phyloP scores from a whole-genome alignment of 2,113 vertebrate species.

The Sturnus vulgaris region DNA sequence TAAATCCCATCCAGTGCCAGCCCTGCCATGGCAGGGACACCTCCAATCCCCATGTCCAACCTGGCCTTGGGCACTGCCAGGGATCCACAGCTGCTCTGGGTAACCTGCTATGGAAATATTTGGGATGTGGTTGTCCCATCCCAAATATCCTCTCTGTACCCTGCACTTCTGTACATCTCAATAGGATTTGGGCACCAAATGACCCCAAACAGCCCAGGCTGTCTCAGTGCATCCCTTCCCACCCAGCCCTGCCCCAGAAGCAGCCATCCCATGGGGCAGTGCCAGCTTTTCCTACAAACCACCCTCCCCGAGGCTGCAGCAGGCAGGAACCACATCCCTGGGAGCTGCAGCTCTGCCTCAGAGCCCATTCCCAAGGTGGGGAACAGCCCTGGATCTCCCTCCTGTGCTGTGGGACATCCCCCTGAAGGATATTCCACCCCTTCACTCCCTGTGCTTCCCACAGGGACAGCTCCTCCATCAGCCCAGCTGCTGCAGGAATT shows the following conservation, averaged over 20 bases:
- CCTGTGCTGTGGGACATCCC: background rate
- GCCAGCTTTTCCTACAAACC: background rate
- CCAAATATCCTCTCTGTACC: background rate
- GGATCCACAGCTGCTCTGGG: background rate
- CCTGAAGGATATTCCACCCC: background rate
- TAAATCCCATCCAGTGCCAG: background rate
- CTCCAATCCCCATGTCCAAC: background rate
- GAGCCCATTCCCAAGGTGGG: background rate
- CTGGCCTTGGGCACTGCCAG: background rate
- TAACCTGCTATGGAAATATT: rapidly evolving
- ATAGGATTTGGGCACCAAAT: background rate
- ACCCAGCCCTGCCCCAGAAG: background rate
- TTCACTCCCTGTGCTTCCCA: background rate
- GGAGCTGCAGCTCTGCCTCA: too few relatives aligned
- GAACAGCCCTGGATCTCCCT: background rate
- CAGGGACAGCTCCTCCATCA: background rate
- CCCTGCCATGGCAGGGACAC: background rate
- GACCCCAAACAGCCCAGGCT: background rate
- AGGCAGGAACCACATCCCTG: background rate
- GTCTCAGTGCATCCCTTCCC: background rate
- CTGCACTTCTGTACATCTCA: background rate
- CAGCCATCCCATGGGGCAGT: background rate
- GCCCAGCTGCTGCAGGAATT: background rate
- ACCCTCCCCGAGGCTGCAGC: rapidly evolving
- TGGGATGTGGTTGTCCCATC: background rate